Percentiles rank a stretch among this genome's conserved stretches.
These are phyloP conservation scores for Pseudochirops corinnae DNA, from an alignment of 2,797 vertebrate genomes.

Conservation along the genomic window DNA sequence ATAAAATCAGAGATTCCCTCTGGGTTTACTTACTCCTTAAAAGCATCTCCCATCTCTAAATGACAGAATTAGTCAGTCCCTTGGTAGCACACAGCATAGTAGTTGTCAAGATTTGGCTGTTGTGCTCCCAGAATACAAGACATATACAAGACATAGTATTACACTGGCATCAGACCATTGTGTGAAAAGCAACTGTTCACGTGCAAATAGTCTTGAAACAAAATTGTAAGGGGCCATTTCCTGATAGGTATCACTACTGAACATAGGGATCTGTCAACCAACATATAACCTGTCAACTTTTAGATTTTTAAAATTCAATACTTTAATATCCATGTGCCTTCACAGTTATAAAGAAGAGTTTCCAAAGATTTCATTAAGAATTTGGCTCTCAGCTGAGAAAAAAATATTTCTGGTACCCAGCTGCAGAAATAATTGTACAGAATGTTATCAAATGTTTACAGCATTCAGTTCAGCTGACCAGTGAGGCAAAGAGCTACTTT, in stretches of 20 bases:
- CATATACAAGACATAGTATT: not conserved
- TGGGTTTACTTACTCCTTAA: not conserved
- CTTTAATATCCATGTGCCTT: not conserved
- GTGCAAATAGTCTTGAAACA: not conserved
- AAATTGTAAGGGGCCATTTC: not conserved
- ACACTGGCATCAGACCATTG: not conserved
- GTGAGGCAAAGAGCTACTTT: not conserved
- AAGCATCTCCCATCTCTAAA: not conserved
- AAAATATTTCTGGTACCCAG: not conserved
- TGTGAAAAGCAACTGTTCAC: not conserved
- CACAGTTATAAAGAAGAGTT: not conserved
- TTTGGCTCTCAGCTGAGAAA: not conserved
- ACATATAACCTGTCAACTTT: not conserved
- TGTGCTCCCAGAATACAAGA: not conserved
- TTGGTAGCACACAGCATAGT: not conserved
- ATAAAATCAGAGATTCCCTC: not conserved
- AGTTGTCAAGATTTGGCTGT: not conserved
- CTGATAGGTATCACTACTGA: not conserved
- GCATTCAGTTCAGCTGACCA: not conserved
- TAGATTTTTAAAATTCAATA: not conserved
- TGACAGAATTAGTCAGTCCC: not conserved
- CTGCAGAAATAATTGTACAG: not conserved
- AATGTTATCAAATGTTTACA: not conserved
- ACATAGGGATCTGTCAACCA: not conserved
- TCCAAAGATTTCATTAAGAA: not conserved